Evolutionary conservation across 92 coral and sea anemone genomes (phyloP).

Genomic region (Umimayanthus chanpuru): DNA sequence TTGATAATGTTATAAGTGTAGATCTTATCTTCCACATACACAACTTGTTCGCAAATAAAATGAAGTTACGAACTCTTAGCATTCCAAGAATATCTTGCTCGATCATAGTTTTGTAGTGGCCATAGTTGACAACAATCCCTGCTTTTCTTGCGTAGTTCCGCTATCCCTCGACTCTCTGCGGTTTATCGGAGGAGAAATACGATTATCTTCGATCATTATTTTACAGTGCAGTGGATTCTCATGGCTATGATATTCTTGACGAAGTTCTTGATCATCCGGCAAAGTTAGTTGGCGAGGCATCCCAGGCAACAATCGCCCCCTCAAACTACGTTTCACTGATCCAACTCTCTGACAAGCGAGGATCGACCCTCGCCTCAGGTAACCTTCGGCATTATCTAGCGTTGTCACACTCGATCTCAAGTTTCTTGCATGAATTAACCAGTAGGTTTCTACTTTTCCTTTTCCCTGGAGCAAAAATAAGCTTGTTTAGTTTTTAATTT

Average conservation of each 20-base stretch:
- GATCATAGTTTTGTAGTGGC: background rate
- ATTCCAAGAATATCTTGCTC: background rate
- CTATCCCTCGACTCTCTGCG: background rate
- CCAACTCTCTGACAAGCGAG: background rate
- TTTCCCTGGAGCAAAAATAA: conserved; percentile 26
- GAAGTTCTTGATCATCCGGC: background rate
- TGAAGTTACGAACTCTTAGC: too few relatives aligned
- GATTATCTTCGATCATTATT: background rate
- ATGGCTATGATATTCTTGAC: background rate
- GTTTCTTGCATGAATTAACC: conserved; percentile 26
- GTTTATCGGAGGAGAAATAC: background rate
- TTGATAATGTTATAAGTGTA: too few relatives aligned
- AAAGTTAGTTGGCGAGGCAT: conserved; percentile 23
- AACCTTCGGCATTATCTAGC: background rate
- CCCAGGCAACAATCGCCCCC: conserved; percentile 18
- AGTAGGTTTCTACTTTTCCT: conserved; percentile 28
- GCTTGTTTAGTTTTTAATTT: background rate
- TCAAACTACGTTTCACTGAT: background rate
- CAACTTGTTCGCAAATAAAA: too few relatives aligned
- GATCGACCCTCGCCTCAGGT: conserved; percentile 14
- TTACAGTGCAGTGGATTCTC: background rate
- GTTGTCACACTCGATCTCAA: background rate
- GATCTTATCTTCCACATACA: too few relatives aligned
- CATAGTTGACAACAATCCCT: background rate
- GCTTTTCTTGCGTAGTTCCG: background rate